Base-by-base conservation (phyloP, 2,888 invertebrate genomes). In the Pseudolycoriella hygida region DNA sequence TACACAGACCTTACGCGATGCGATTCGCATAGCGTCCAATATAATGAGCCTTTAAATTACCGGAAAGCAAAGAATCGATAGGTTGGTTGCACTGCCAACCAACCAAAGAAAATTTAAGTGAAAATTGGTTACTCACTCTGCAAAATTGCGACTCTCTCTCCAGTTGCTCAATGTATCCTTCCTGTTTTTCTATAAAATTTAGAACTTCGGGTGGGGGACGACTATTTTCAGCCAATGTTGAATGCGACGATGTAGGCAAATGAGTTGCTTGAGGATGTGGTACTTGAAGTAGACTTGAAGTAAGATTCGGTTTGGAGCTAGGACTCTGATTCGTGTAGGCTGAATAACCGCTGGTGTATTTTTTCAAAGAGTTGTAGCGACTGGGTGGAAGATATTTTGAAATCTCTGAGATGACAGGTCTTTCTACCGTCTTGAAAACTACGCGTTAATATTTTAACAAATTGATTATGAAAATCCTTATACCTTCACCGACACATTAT, bases 131-230 rank as follows among this genome's bases (percentile, higher is more conserved):
- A 55, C 63, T 57, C 60, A 78, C 78, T 64, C 83, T 74, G 59
- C 86, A 87, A 57, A 82, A 85, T 55, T 80, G 79, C 34, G 86
- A 85, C 66, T 88, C 87, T 53, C 80, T 74, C 60, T 88, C 87
- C 43, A 88, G 60, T 58, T 88, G 87, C 50, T 86, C 83, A 43
- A 88, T 87, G 56, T 88, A 87, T 54, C 85, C 85, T 56, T 87
- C 87, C 54, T 88, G 87, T 50, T 83, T 77, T 61, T 86, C 83
- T 42, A 87, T 83, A 56, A 85, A 87, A 53, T 77, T 74, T 60
- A 83, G 71, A 40, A 87, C 11, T 34, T 34, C 34, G 12, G 34
- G 34, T 12, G 34, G 34, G 11, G 34, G 34, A 34, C 34, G 34
- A 34, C n/a, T 34, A 14, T 4, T 56, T 69, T 41, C 38, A 19